These are phyloP conservation scores for Varecia variegata DNA, from an alignment of 2,797 vertebrate genomes.

Conservation along the genomic window DNA sequence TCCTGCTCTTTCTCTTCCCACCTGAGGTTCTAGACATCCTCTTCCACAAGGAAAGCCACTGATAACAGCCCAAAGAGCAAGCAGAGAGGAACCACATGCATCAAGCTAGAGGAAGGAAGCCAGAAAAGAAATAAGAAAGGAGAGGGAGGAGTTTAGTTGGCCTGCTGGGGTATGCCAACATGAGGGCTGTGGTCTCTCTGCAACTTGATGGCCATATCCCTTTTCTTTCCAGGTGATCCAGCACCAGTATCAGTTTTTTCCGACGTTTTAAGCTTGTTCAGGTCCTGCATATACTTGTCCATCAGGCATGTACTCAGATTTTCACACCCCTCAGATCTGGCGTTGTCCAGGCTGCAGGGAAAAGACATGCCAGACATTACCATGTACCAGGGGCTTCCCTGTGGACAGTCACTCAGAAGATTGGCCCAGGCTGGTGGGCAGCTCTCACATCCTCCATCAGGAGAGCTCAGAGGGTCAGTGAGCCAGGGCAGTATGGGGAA, in stretches of 20 bases:
- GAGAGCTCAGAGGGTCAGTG: neutral
- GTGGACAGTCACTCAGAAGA: neutral
- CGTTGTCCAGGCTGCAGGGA: constrained; percentile 91
- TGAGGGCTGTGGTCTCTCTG: constrained; percentile 86
- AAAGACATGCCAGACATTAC: constrained; percentile 89
- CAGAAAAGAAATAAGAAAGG: neutral
- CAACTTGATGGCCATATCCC: constrained; percentile 84
- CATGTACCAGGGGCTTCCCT: constrained; percentile 82
- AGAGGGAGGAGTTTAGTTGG: constrained; percentile 80
- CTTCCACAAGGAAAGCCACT: constrained; percentile 80
- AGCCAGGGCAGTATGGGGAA: neutral
- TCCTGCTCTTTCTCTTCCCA: neutral
- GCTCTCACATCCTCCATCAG: neutral
- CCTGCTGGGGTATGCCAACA: constrained; percentile 83
- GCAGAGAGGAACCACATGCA: constrained; percentile 85
- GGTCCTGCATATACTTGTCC: constrained; percentile 86
- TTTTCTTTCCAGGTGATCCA: constrained; percentile 92
- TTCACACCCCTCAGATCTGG: constrained; percentile 92
- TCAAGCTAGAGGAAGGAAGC: constrained; percentile 66
- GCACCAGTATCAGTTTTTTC: constrained; percentile 88
- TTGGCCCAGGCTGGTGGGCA: neutral
- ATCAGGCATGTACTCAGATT: constrained; percentile 94
- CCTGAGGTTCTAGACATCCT: constrained; percentile 80
- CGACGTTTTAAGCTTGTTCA: constrained; percentile 62
- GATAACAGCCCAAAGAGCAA: constrained; percentile 77